These are phyloP conservation scores for Takifugu bimaculatus DNA, from an alignment of 2,113 vertebrate genomes.

Conservation along the genomic window DNA sequence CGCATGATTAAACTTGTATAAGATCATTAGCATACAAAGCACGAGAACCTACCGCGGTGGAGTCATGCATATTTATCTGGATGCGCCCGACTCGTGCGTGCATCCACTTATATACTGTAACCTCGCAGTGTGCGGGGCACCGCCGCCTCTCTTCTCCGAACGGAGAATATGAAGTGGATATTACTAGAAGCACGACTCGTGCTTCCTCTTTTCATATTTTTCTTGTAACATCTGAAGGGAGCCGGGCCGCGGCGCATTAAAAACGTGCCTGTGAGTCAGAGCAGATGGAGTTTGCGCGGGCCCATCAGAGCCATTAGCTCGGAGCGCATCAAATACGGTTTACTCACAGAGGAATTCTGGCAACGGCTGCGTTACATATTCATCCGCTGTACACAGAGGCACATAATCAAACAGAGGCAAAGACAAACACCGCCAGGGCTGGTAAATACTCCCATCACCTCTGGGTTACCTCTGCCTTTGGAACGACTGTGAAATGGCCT, in stretches of 20 bases:
- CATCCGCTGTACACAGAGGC: conserved; percentile 37
- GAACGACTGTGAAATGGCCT: conserved; percentile 35
- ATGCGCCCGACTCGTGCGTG: conserved; percentile 41
- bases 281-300: conserved; percentile 59
- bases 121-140: conserved; percentile 2
- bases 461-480: conserved; percentile 38
- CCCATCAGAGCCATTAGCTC: conserved; percentile 54
- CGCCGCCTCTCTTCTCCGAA: background rate
- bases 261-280: conserved; percentile 17
- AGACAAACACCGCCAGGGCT: conserved; percentile 37
- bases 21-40: conserved; percentile 74
- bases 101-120: conserved; percentile 44
- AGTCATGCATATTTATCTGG: conserved; percentile 72
- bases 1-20: conserved; percentile 71
- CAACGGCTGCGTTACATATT: conserved; percentile 47
- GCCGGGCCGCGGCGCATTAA: conserved; percentile 9
- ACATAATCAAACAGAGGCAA: conserved; percentile 43
- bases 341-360: conserved; percentile 48
- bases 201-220: no score
- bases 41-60: conserved; percentile 53
- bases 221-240: conserved; percentile 24
- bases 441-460: conserved; percentile 36
- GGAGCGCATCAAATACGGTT: conserved; percentile 51
- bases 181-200: conserved; percentile 19
- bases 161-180: conserved; percentile 21